Base-by-base conservation (phyloP, 1,140 invertebrate species). In the Cryptotermes secundus region DNA sequence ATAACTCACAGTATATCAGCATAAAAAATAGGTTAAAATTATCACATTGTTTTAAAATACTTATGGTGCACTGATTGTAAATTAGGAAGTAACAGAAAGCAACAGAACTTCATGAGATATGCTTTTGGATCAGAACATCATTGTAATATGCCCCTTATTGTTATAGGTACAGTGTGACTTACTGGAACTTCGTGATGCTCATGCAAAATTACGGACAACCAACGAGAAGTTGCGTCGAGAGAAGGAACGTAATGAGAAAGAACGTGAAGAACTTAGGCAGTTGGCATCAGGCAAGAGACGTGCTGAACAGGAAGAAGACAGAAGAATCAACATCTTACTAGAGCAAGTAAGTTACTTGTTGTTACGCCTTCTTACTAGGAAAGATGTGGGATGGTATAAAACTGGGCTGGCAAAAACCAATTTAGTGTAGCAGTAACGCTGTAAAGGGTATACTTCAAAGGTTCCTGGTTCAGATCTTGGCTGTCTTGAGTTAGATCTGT, bases 151-250 rank as follows among this genome's bases (percentile, higher is more conserved):
- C 19, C 16, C 45, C 45, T 19, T 49, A 49, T 49, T 45, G 12
- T 19, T 49, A 65, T 34, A 97, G 91, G 88, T 98, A 31, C 96
- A 97, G 89, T 96, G 95, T 87, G 96, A 98, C 90, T 89, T 98
- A 45, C 89, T 97, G 36, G 97, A 98, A 89, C 89, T 98, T 38
- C 91, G 96, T 31, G 97, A 98, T 89, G 96, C 96, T 34, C 96
- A 98, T 88, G 96, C 96, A 12, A 97, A 98, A 89, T 89, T 98
- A 81, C 91, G 97, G 72, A 97, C 96, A n/a, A 96, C 96, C 72
- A 97, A 97, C 88, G 97, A 98, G 86, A 97, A 97, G 88, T 91
- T 98, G 85, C 91, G 96, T 80, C 91, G 96, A 65, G 97, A 98
- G 88, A 96, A 96, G 85, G 96, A 97, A 87, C 92, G 95, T 6